Evolutionary conservation across 2,797 vertebrate genomes (phyloP), one percentile per base, ranked within the genome.

Genomic region (Lagocephalus sceleratus): DNA sequence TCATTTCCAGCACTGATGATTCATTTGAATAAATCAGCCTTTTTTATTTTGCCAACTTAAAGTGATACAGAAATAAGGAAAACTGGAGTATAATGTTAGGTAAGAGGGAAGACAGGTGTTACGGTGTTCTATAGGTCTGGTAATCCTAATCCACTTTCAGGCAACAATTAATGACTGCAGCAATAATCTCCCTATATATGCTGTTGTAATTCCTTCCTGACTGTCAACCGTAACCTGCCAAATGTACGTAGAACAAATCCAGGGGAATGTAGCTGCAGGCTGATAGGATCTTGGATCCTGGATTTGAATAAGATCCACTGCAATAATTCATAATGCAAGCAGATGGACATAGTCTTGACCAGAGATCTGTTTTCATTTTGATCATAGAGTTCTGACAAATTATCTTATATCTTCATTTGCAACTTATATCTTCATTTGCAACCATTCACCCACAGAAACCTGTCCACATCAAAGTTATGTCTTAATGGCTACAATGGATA

Each of bases 251-350:
- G 50, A 82, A 61, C 57, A 81, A 85, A 81, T 85, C 83, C 84
- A 68, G 71, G 57, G 69, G 78, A 82, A 81, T 73, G 73, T 74
- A 44, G 77, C 86, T 84, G 59, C 71, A 76, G 83, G 85, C 85
- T 87, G 83, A 90, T 82, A 78, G 77, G 68, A 84, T 90, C 84
- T 87, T 87, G 84, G n/a, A n/a, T 83, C 75, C 81, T 71, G 88
- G 87, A 88, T 90, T 90, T 87, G 79, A 84, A 89, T 84, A 85
- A 84, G 83, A 88, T 78, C 73, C 47, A 78, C 57, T 49, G 74
- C 81, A 75, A 81, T 88, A 85, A 86, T 69, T 86, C 74, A 75
- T 63, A 38, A 60, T 54, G 64, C 54, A 52, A 45, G 57, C 1
- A 63, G 66, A 73, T 48, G 60, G 35, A 70, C 9, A n/a, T 45